These are phyloP conservation scores for Melieria picta DNA, from an alignment of 2,888 invertebrate species.

Conservation along the genomic window DNA sequence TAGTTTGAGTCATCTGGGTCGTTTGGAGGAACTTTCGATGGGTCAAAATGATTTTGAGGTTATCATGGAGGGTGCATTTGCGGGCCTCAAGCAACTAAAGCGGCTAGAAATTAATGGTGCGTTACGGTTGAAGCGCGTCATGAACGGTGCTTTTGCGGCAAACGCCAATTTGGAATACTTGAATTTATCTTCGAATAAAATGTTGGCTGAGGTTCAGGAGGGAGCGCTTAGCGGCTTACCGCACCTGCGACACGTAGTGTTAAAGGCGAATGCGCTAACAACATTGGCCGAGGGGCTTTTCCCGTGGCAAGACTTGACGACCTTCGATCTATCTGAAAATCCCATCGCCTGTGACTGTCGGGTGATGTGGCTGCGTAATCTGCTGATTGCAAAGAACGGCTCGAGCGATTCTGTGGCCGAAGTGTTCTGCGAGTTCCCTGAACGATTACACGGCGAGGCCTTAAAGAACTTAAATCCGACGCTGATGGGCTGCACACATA, in stretches of 20 bases:
- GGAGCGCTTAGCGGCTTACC: conserved; percentile 85
- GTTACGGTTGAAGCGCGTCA: conserved; percentile 76
- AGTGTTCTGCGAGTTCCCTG: conserved; percentile 79
- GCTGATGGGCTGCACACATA: conserved; percentile 83
- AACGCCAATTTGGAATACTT: conserved; percentile 85
- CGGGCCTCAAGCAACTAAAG: conserved; percentile 80
- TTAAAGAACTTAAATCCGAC: conserved; percentile 77
- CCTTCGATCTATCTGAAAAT: conserved; percentile 83
- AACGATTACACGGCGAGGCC: conserved; percentile 77
- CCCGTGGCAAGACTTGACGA: conserved; percentile 80
- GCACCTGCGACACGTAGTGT: conserved; percentile 79
- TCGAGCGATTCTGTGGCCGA: conserved; percentile 60
- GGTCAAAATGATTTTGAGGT: conserved; percentile 84
- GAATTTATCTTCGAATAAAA: conserved; percentile 81
- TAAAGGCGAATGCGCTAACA: conserved; percentile 82
- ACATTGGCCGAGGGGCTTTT: conserved; percentile 81
- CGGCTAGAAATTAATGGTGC: conserved; percentile 84
- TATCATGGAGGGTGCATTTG: conserved; percentile 79
- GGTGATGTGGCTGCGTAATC: conserved; percentile 81
- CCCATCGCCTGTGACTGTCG: conserved; percentile 84
- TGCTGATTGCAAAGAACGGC: conserved; percentile 67
- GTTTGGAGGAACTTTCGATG: conserved; percentile 82
- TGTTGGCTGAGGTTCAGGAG: conserved; percentile 78
- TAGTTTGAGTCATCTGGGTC: conserved; percentile 75
- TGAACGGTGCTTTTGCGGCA: conserved; percentile 81